Base-by-base conservation (phyloP, 64 coral and sea anemone genomes). In the Cladopsammia gracilis region DNA sequence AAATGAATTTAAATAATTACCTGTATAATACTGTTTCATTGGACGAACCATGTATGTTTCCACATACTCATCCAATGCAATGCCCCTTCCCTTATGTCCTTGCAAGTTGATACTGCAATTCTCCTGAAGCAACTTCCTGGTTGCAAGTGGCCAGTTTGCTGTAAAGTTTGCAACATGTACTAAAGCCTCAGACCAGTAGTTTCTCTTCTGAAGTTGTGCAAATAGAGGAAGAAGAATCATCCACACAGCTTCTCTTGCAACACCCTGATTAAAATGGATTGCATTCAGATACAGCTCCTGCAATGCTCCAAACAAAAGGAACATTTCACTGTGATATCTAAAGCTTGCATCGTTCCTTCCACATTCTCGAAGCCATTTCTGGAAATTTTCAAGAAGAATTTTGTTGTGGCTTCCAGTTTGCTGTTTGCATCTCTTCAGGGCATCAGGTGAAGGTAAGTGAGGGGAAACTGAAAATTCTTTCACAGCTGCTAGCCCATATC, bases 401-500 rank as follows among this genome's bases (percentile, higher is more conserved):
- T 73, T 1, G n/a, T 75, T 6, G 52, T 67, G 82, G 3, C 2
- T 48, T 67, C 61, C 42, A 5, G 6, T 47, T 12, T 3, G 1
- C 8, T 9, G 3, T 15, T 12, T 3, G 14, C 3, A 20, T 23
- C 7, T 10, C 7, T 76, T 8, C 0, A 86, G 90, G 10, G 25
- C 43, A n/a, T 59, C 50, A 18, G 75, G 10, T 23, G 52, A 51
- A 16, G 80, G 90, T 46, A 92, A 92, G 7, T 19, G 13, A 9
- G 47, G 69, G 11, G 58, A 62, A 1, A 4, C 18, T 4, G 22
- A 54, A 50, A 95, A 86, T 66, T 75, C n/a, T 45, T 66, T 24
- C 15, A 86, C 49, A 25, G 87, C 72, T 7, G 93, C 87, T 19
- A 95, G 48, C 4, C 71, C 62, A 68, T 77, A 85, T 1, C 87